Percentiles rank a stretch among this genome's conserved stretches.
Evolutionary conservation across 2,888 invertebrate genomes (phyloP).

Genomic region (Diarsia dahlii): DNA sequence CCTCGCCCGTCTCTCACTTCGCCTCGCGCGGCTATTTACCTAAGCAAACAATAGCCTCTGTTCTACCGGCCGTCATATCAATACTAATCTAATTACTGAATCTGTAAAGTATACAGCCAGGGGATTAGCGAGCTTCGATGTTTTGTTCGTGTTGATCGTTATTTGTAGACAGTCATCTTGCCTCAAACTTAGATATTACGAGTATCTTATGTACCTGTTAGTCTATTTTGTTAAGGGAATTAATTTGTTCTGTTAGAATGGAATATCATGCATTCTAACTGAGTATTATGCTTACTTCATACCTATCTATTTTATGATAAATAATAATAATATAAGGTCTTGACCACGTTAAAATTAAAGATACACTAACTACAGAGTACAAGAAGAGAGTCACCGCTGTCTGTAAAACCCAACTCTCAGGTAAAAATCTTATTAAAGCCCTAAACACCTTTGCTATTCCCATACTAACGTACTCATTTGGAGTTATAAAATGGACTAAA

Average conservation of each 20-base stretch:
- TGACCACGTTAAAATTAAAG: no score
- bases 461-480: no score
- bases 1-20: conserved; percentile 53
- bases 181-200: background rate
- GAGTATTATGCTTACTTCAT: background rate
- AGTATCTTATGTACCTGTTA: background rate
- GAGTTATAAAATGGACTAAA: no score
- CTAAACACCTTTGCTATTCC: no score
- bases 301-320: background rate
- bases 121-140: conserved; percentile 32
- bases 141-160: conserved; percentile 39
- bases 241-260: background rate
- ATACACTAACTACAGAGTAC: no score
- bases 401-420: no score
- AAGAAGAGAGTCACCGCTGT: no score
- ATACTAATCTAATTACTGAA: conserved; percentile 77
- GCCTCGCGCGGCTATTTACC: conserved; percentile 70
- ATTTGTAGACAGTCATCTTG: conserved; percentile 20
- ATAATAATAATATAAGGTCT: no score
- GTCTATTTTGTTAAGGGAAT: background rate
- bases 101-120: conserved; percentile 63
- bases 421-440: no score
- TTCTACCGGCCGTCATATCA: conserved; percentile 73
- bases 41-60: conserved; percentile 77
- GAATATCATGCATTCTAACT: background rate